Evolutionary conservation across 2,888 invertebrate genomes (phyloP).

Genomic region (Acleris laterana): DNA sequence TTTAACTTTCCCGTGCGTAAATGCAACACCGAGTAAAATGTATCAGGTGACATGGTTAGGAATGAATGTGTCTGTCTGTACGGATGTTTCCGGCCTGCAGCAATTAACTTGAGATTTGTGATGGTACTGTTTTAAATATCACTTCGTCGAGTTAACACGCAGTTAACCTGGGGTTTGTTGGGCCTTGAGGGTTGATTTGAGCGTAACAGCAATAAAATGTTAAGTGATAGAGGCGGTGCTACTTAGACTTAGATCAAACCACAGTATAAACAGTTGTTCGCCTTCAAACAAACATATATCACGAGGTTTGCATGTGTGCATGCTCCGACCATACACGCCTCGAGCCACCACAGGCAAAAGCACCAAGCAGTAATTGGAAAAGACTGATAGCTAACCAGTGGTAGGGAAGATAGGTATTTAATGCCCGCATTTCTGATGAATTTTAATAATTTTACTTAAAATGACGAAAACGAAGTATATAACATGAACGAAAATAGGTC

Average conservation of each 20-base stretch:
- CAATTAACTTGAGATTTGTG: conserved; percentile 52
- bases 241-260: background rate
- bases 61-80: conserved; percentile 78
- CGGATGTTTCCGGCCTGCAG: conserved; percentile 70
- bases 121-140: conserved; percentile 36
- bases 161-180: conserved; percentile 33
- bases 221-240: conserved; percentile 2
- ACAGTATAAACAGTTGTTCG: no score
- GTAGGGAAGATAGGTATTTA: no score
- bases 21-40: conserved; percentile 49
- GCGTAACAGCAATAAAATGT: conserved; percentile 3
- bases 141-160: conserved; percentile 26
- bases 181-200: background rate
- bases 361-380: no score
- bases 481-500: no score
- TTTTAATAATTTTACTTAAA: no score
- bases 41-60: conserved; percentile 73
- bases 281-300: background rate
- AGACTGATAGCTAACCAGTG: no score
- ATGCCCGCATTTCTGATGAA: no score
- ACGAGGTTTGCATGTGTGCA: no score
- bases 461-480: no score
- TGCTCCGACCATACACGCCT: no score
- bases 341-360: no score
- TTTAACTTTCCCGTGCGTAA: conserved; percentile 39